Evolutionary conservation across 2,888 invertebrate genomes (phyloP).

Genomic region (Amphipoea lucens): DNA sequence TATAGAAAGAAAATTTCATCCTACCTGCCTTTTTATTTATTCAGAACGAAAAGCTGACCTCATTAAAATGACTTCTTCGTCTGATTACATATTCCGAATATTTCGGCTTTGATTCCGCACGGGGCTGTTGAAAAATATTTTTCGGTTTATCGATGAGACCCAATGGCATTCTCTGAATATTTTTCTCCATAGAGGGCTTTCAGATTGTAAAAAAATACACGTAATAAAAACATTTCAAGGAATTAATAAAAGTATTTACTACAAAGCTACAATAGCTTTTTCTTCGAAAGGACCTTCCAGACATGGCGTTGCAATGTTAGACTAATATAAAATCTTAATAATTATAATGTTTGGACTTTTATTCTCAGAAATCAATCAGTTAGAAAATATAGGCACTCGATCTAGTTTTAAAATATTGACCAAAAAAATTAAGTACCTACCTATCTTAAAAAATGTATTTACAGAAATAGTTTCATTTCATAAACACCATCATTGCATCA

Average conservation of each 20-base stretch:
- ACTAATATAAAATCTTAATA: too few relatives aligned
- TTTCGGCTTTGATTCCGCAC: slow-evolving; percentile 68
- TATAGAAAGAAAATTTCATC: slow-evolving; percentile 65
- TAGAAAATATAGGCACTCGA: too few relatives aligned
- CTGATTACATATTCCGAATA: slow-evolving; percentile 77
- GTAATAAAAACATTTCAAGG: neutral
- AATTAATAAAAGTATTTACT: neutral
- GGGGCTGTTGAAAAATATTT: slow-evolving; percentile 69
- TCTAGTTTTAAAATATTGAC: too few relatives aligned
- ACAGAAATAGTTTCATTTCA: too few relatives aligned
- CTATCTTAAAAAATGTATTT: too few relatives aligned
- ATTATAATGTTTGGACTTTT: too few relatives aligned
- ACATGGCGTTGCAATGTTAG: too few relatives aligned
- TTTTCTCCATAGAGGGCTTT: slow-evolving; percentile 33
- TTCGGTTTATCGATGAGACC: slow-evolving; percentile 52
- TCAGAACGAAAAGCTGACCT: slow-evolving; percentile 70
- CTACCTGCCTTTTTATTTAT: slow-evolving; percentile 71
- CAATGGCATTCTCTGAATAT: slow-evolving; percentile 57
- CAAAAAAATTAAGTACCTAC: too few relatives aligned
- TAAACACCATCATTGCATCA: too few relatives aligned
- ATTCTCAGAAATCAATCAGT: too few relatives aligned
- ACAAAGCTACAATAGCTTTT: too few relatives aligned
- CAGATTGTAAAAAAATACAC: neutral
- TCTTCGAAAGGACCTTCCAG: too few relatives aligned
- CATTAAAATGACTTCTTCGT: slow-evolving; percentile 71